phyloP scores from a whole-genome alignment of 2,797 vertebrate genomes.

The Tachyglossus aculeatus region DNA sequence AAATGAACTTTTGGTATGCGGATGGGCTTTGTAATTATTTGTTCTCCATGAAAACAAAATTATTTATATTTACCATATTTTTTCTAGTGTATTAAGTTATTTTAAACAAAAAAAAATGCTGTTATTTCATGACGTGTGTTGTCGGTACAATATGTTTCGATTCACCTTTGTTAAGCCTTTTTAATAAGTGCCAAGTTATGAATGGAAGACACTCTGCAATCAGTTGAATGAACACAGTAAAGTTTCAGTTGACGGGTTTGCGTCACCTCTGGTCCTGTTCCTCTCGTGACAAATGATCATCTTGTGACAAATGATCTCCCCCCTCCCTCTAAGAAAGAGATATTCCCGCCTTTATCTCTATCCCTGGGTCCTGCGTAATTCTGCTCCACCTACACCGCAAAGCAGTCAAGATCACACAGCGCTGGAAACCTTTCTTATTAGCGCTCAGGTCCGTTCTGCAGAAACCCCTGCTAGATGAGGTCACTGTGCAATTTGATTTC shows the following conservation, averaged over 20 bases:
- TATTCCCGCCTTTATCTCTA: too few species aligned
- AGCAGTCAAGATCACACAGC: background rate
- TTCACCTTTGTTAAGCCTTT: constrained; percentile 75
- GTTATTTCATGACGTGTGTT: constrained; percentile 78
- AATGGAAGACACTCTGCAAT: constrained; percentile 76
- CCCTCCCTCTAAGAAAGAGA: constrained; percentile 42
- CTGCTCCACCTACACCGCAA: too few species aligned
- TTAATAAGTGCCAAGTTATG: constrained; percentile 78
- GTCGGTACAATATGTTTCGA: constrained; percentile 78
- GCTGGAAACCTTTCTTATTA: background rate
- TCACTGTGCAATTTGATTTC: too few species aligned
- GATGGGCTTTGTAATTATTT: constrained; percentile 84
- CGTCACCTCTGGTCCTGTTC: constrained; percentile 59
- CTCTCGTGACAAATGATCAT: constrained; percentile 59
- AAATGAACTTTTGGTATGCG: constrained; percentile 69
- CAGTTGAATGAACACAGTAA: constrained; percentile 66
- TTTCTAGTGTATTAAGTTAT: constrained; percentile 86
- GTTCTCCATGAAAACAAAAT: constrained; percentile 86
- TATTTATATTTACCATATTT: constrained; percentile 86
- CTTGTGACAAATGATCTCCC: constrained; percentile 47
- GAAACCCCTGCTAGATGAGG: too few species aligned
- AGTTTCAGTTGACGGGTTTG: constrained; percentile 57
- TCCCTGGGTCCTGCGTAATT: too few species aligned
- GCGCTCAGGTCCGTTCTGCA: background rate
- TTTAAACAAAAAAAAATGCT: constrained; percentile 71